phyloP scores from a whole-genome alignment of 2,797 vertebrate species.

The Arnoldichthys spilopterus region DNA sequence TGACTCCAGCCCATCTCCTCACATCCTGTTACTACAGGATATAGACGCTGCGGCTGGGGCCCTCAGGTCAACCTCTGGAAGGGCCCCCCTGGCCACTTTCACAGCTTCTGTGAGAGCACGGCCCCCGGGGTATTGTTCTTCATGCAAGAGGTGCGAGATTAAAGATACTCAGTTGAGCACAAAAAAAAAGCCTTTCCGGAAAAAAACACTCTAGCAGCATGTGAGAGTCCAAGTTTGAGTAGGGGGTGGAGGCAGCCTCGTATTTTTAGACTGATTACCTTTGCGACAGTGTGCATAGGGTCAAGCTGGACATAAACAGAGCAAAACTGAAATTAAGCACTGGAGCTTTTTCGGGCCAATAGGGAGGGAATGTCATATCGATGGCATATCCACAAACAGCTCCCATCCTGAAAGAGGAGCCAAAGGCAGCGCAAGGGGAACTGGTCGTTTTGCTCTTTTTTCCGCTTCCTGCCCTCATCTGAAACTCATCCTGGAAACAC shows the following conservation, averaged over 20 bases:
- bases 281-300: slow-evolving; percentile 61
- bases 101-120: slow-evolving; percentile 59
- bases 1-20: slow-evolving; percentile 74
- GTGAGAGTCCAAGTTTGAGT: slow-evolving; percentile 61
- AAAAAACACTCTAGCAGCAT: slow-evolving; percentile 76
- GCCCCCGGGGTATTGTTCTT: slow-evolving; percentile 73
- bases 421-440: slow-evolving; percentile 52
- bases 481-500: slow-evolving; percentile 31
- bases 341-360: slow-evolving; percentile 46
- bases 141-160: slow-evolving; percentile 63
- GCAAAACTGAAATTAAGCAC: slow-evolving; percentile 56
- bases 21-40: slow-evolving; percentile 80
- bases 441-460: slow-evolving; percentile 50
- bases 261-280: slow-evolving; percentile 74
- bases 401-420: slow-evolving; percentile 58
- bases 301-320: slow-evolving; percentile 62
- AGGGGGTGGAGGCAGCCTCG: slow-evolving; percentile 53
- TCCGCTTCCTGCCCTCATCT: slow-evolving; percentile 47
- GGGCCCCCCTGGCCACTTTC: slow-evolving; percentile 67
- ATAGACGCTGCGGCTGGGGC: slow-evolving; percentile 71
- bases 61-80: slow-evolving; percentile 59
- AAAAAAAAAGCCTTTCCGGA: slow-evolving; percentile 72
- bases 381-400: slow-evolving; percentile 55
- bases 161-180: slow-evolving; percentile 65
- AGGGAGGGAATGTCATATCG: slow-evolving; percentile 58